phyloP scores from a whole-genome alignment of 2,797 vertebrate species.

The Gymnoscopelus microlampas region DNA sequence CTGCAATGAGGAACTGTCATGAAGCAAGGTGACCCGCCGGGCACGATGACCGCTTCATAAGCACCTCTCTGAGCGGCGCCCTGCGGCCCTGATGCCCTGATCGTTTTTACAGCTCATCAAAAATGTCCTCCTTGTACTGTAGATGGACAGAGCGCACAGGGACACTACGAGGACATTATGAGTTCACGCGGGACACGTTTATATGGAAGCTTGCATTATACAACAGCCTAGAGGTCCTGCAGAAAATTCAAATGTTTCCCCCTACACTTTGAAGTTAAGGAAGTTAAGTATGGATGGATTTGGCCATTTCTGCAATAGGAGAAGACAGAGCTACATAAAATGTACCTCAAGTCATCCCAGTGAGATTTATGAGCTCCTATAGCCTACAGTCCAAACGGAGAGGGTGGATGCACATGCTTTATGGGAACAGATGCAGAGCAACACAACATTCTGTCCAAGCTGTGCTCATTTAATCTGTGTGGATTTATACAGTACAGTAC shows the following conservation, averaged over 20 bases:
- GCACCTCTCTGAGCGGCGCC: constrained; percentile 46
- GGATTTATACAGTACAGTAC: not conserved
- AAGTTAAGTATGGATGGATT: constrained; percentile 41
- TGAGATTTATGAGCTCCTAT: constrained; percentile 2
- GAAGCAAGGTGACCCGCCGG: constrained; percentile 55
- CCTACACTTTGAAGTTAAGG: constrained; percentile 46
- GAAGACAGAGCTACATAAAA: constrained; percentile 46
- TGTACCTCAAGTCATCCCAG: constrained; percentile 23
- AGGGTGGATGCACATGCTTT: constrained; percentile 1
- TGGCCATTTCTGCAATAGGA: constrained; percentile 24
- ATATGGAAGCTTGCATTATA: constrained; percentile 47
- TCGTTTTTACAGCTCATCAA: constrained; percentile 53
- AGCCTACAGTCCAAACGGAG: constrained; percentile 15
- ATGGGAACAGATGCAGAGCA: not conserved
- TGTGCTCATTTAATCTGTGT: constrained; percentile 10
- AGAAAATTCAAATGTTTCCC: constrained; percentile 38
- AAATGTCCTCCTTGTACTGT: constrained; percentile 24
- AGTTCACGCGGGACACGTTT: constrained; percentile 39
- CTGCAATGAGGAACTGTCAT: not conserved
- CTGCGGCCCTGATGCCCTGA: constrained; percentile 28
- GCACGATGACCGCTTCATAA: constrained; percentile 43
- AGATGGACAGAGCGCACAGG: constrained; percentile 24
- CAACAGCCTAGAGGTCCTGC: constrained; percentile 46
- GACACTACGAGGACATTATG: constrained; percentile 22
- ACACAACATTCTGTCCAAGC: constrained; percentile 18